Percentiles rank a stretch among this genome's conserved stretches.
Conservation (phyloP, 2,797 vertebrate species). For the Myripristis jacobus region DNA sequence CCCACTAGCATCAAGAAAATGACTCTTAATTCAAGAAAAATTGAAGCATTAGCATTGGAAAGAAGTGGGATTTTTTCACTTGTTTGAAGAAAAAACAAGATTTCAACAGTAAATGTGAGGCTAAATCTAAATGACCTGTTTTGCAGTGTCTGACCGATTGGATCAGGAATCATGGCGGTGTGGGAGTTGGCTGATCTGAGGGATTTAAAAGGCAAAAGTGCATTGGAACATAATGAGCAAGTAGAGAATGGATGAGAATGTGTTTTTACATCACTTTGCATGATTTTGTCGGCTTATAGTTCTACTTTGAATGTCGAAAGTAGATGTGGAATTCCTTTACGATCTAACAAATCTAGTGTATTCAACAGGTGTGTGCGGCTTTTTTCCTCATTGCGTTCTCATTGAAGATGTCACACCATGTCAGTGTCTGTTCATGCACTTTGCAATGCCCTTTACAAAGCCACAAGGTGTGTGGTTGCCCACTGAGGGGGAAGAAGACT, state of each 20-base stretch:
- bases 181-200: neutral
- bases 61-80: too few species aligned
- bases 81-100: too few species aligned
- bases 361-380: constrained; percentile 21
- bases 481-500: neutral
- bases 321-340: neutral
- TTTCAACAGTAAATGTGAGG: too few species aligned
- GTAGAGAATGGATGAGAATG: neutral
- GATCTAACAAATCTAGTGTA: neutral
- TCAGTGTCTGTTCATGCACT: too few species aligned
- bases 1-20: too few species aligned
- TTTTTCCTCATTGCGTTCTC: neutral
- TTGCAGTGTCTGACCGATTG: constrained; percentile 7
- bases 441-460: constrained; percentile 8
- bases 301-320: neutral
- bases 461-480: neutral
- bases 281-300: neutral
- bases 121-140: too few species aligned
- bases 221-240: neutral
- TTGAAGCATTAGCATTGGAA: too few species aligned
- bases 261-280: neutral
- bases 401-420: neutral
- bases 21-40: too few species aligned
- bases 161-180: neutral
- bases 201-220: neutral